phyloP scores from a whole-genome alignment of 2,113 vertebrate species.

The Lophura nycthemera region DNA sequence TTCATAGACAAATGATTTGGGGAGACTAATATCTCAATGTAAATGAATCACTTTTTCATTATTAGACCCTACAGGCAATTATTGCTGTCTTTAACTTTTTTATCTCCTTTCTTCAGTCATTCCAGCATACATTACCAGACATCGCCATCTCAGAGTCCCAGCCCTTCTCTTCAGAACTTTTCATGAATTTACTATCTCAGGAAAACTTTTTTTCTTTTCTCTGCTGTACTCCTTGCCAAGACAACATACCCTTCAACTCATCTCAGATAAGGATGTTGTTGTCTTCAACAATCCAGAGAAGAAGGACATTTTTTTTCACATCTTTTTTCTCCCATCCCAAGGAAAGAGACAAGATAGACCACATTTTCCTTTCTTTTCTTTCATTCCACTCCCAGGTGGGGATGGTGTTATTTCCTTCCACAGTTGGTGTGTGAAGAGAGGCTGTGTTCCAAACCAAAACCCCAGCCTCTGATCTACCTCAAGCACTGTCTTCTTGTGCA shows the following conservation, averaged over 20 bases:
- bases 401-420: neutral
- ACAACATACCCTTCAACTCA: accelerated
- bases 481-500: neutral
- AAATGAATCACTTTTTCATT: neutral
- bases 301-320: accelerated
- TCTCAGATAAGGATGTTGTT: neutral
- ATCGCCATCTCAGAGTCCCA: neutral
- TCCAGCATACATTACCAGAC: neutral
- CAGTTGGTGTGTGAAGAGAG: accelerated
- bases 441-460: neutral
- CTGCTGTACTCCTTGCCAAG: neutral
- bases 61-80: neutral
- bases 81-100: neutral
- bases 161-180: neutral
- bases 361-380: neutral
- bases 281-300: neutral
- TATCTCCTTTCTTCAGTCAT: neutral
- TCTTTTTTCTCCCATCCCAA: neutral
- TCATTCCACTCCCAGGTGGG: neutral
- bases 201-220: neutral
- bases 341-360: neutral
- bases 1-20: neutral
- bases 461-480: neutral
- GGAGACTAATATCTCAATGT: neutral
- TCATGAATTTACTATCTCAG: neutral